Evolutionary conservation across 2,113 vertebrate species (phyloP).

Genomic region (Scopus umbretta): DNA sequence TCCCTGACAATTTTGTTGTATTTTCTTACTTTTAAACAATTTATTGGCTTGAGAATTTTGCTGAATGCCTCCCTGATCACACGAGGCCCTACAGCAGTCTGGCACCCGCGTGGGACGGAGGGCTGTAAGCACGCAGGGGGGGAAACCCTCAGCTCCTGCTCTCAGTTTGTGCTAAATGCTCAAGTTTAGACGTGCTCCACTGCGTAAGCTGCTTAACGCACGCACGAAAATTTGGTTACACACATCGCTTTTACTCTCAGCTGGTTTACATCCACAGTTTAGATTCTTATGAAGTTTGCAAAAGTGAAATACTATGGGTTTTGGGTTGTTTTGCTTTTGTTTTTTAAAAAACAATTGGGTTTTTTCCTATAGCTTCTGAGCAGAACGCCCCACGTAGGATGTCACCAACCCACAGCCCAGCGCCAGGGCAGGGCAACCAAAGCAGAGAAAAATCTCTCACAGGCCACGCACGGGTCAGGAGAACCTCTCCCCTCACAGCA

Average conservation of each 20-base stretch:
- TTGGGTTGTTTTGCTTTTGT: neutral
- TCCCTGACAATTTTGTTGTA: neutral
- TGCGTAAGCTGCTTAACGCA: neutral
- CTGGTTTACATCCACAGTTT: neutral
- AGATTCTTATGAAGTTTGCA: neutral
- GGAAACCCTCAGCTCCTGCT: neutral
- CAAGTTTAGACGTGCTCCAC: accelerated
- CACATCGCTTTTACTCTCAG: neutral
- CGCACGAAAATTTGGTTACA: neutral
- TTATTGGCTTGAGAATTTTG: accelerated
- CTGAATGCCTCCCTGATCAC: neutral
- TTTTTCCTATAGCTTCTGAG: neutral
- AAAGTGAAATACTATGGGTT: neutral
- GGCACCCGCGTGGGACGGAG: neutral
- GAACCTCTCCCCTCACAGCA: neutral
- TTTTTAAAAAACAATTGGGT: neutral
- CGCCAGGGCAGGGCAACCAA: neutral
- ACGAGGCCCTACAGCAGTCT: neutral
- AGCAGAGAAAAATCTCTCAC: neutral
- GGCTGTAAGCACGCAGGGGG: accelerated
- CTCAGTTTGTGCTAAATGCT: neutral
- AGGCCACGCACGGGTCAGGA: accelerated
- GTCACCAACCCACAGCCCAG: neutral
- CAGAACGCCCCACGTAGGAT: neutral
- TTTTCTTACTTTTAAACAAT: neutral